Evolutionary conservation across 2,113 vertebrate species (phyloP).

Genomic region (Psammodynastes pulverulentus): DNA sequence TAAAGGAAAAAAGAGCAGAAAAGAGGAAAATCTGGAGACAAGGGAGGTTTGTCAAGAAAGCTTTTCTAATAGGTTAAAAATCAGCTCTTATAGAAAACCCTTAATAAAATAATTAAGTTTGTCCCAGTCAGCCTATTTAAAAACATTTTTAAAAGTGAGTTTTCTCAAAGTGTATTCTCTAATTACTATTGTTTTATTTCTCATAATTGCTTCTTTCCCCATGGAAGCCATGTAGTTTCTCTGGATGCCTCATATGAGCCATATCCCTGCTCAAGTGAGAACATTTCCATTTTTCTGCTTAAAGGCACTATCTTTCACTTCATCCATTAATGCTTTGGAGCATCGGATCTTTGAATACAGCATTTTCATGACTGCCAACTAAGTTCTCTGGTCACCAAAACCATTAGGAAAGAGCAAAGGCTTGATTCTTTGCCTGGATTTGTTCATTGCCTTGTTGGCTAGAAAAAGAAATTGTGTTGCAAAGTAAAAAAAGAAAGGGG

Average conservation of each 20-base stretch:
- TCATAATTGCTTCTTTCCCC: constrained; percentile 16
- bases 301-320: neutral
- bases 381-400: neutral
- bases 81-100: neutral
- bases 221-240: constrained; percentile 74
- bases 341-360: too few species aligned
- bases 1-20: neutral
- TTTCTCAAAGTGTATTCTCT: neutral
- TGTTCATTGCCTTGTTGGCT: neutral
- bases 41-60: neutral
- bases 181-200: neutral
- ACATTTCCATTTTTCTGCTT: neutral
- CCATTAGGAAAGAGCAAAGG: neutral
- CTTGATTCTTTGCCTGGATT: neutral
- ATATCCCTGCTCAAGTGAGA: constrained; percentile 65
- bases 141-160: neutral
- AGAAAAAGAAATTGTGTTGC: neutral
- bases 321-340: neutral
- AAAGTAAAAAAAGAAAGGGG: neutral
- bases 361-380: neutral
- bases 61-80: neutral
- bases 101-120: neutral
- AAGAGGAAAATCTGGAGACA: neutral
- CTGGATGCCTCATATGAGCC: constrained; percentile 75
- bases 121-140: neutral